These are phyloP conservation scores for Coregonus clupeaformis DNA, from an alignment of 2,113 vertebrate genomes.

Conservation along the genomic window DNA sequence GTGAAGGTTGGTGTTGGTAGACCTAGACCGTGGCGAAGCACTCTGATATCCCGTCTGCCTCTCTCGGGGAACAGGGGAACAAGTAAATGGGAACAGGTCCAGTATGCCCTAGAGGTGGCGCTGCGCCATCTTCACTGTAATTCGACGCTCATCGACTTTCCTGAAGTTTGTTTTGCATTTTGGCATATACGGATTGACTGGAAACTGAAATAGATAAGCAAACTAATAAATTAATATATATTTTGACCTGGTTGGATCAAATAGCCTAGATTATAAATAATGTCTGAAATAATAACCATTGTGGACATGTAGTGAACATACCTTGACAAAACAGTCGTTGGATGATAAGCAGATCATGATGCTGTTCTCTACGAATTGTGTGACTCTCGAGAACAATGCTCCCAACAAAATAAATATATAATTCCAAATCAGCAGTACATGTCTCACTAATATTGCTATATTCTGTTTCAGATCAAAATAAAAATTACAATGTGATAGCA, in stretches of 20 bases:
- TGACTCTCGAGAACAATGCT: conserved; percentile 42
- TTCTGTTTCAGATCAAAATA: not conserved
- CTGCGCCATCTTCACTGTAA: conserved; percentile 45
- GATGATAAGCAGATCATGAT: conserved; percentile 67
- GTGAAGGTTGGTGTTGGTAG: conserved; percentile 4
- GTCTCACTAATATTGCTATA: not conserved
- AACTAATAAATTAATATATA: not conserved
- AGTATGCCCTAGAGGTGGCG: conserved; percentile 65
- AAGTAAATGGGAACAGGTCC: conserved; percentile 54
- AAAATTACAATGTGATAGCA: not conserved
- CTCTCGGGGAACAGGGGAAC: conserved; percentile 9
- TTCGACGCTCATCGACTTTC: conserved; percentile 53
- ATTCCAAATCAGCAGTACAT: not conserved
- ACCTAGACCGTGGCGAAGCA: not conserved
- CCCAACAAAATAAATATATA: conserved; percentile 27
- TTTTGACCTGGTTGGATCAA: not conserved
- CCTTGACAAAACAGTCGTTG: conserved; percentile 69
- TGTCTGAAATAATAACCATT: no score
- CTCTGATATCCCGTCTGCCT: not conserved
- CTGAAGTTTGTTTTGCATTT: conserved; percentile 65
- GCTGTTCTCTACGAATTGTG: conserved; percentile 53
- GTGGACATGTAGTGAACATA: conserved; percentile 11
- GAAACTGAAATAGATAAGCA: conserved; percentile 49
- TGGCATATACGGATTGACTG: conserved; percentile 36
- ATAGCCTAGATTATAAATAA: not conserved